phyloP scores from a whole-genome alignment of 2,113 vertebrate genomes.

The Herpailurus yagouaroundi region DNA sequence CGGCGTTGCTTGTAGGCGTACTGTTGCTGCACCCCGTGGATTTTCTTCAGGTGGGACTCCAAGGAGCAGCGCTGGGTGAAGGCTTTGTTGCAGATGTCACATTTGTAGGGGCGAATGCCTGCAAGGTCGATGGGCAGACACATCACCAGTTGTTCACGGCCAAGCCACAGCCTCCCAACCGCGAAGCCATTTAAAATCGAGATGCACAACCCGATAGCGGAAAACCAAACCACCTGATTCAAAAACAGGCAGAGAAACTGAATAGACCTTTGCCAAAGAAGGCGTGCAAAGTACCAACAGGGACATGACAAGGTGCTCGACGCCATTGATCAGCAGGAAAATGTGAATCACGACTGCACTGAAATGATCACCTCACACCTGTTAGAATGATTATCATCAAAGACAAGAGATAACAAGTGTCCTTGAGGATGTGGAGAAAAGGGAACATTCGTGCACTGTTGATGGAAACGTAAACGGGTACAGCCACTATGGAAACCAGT shows the following conservation, averaged over 20 bases:
- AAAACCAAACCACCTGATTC: neutral
- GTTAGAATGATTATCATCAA: neutral
- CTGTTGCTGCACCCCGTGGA: conserved; percentile 90
- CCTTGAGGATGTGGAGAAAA: neutral
- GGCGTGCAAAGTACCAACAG: neutral
- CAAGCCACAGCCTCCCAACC: neutral
- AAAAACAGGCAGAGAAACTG: neutral
- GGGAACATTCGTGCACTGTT: neutral
- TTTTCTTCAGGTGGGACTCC: conserved; percentile 92
- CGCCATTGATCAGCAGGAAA: neutral
- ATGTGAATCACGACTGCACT: neutral
- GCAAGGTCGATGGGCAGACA: neutral
- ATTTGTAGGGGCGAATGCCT: conserved; percentile 93
- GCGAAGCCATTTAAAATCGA: neutral
- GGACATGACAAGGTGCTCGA: neutral
- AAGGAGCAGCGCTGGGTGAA: conserved; percentile 93
- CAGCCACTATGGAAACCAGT: neutral
- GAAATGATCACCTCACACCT: neutral
- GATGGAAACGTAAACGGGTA: neutral
- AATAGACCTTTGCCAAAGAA: neutral
- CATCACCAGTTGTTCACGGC: neutral
- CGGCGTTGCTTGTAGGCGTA: conserved; percentile 91
- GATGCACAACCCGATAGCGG: neutral
- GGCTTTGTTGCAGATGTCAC: conserved; percentile 90
- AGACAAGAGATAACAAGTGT: neutral